Conservation (phyloP, 92 coral and sea anemone genomes). For the Nematostella vectensis region DNA sequence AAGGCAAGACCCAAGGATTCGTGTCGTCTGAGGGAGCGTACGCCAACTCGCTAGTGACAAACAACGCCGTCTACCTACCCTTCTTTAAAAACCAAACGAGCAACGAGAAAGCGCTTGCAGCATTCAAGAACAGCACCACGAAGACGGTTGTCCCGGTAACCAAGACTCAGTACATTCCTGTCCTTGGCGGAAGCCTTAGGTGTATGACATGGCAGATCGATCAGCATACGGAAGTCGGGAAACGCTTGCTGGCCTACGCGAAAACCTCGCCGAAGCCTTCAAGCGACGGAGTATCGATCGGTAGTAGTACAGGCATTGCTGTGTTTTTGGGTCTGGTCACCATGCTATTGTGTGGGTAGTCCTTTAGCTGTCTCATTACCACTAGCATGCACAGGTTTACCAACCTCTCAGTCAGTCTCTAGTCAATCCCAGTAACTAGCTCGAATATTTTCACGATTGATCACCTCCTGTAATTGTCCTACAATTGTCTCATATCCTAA, state of each 20-base stretch:
- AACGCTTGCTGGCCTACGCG: constrained; percentile 38
- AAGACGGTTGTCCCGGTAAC: constrained; percentile 38
- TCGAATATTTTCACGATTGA: too few relatives aligned
- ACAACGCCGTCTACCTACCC: constrained; percentile 43
- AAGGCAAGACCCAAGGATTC: constrained; percentile 33
- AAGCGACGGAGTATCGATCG: too few relatives aligned
- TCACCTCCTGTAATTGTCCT: too few relatives aligned
- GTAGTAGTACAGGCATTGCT: too few relatives aligned
- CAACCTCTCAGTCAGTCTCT: too few relatives aligned
- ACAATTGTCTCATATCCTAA: too few relatives aligned
- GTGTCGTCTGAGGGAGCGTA: constrained; percentile 34
- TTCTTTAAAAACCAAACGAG: constrained; percentile 32
- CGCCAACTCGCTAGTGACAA: constrained; percentile 41
- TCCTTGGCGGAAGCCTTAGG: constrained; percentile 39
- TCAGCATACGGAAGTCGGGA: constrained; percentile 36
- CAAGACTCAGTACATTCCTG: constrained; percentile 20
- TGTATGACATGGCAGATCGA: constrained; percentile 52
- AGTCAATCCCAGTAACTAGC: too few relatives aligned
- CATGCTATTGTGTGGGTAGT: too few relatives aligned
- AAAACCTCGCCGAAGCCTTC: too few relatives aligned
- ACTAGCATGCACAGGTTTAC: too few relatives aligned
- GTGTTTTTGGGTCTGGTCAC: too few relatives aligned
- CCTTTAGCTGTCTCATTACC: too few relatives aligned
- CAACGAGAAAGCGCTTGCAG: constrained; percentile 28
- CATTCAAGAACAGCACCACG: constrained; percentile 19